Evolutionary conservation across 2,113 vertebrate genomes (phyloP), one percentile per base, ranked within the genome.

Genomic region (Oenanthe oenanthe): DNA sequence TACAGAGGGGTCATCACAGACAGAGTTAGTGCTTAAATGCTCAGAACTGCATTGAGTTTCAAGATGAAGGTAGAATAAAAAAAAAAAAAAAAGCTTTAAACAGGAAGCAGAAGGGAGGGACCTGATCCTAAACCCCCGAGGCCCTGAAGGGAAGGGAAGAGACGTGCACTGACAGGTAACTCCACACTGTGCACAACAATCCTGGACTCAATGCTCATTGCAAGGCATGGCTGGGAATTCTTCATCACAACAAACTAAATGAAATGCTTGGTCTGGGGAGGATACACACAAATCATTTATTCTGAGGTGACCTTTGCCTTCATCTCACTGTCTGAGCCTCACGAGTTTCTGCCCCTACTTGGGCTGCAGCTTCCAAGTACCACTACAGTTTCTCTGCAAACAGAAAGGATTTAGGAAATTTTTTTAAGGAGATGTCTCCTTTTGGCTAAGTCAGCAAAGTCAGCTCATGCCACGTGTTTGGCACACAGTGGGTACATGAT

Each of bases 121-220:
- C 43, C 58, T 38, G 42, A 72, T 34, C 38, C 24, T 40, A 72
- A 92, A 68, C 3, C 17, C 16, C 38, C 4, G 6, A 12, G 25
- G 34, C 43, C 34, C 43, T 22, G 28, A 60, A 26, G 2, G 51
- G 63, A 65, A 68, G 47, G 25, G 29, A 25, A 89, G 11, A 74
- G 48, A 31, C 2, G 18, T 9, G 31, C 24, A n/a, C 31, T 48
- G 57, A 82, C n/a, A 68, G 81, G 71, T 34, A 65, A 54, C 31
- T 76, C 78, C 62, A 82, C 0, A 0, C 25, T 42, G 12, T 9
- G 17, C 1, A 3, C 12, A 3, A 20, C 29, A 4, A 42, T 18
- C n/a, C 58, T 10, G 45, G 17, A 67, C n/a, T 81, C 38, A 38
- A 1, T 24, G 53, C 40, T 79, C 78, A 54, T 3, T 15, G 20